Conservation (phyloP, 2,888 invertebrate species). For the Synanthedon formicaeformis region DNA sequence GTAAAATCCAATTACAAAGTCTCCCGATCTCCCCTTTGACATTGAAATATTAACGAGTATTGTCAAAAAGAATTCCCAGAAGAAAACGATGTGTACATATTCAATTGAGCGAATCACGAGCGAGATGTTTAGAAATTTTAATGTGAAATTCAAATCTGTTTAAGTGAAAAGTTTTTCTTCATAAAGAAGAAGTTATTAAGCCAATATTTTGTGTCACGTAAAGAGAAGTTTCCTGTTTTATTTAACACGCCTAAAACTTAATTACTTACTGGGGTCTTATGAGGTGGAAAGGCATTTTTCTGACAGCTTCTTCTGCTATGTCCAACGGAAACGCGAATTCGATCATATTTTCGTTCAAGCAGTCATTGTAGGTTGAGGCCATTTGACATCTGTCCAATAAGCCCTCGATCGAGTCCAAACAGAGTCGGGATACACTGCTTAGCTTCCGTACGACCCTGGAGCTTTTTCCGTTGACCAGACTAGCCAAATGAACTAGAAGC, state of each 20-base stretch:
- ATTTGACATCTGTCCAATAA: conserved; percentile 56
- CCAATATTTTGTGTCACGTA: too few relatives aligned
- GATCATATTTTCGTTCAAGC: conserved; percentile 57
- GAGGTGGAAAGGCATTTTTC: conserved; percentile 61
- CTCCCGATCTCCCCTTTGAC: not conserved
- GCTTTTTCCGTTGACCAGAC: conserved; percentile 55
- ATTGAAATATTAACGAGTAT: not conserved
- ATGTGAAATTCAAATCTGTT: too few relatives aligned
- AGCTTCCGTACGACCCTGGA: conserved; percentile 56
- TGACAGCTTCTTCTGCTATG: conserved; percentile 55
- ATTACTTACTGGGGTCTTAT: conserved; percentile 56
- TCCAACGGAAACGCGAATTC: conserved; percentile 59
- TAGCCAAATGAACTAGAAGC: conserved; percentile 47
- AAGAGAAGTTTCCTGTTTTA: too few relatives aligned
- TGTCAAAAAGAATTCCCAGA: not conserved
- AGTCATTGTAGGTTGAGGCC: conserved; percentile 59
- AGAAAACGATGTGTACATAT: not conserved
- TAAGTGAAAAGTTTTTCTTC: too few relatives aligned
- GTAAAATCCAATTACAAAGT: not conserved
- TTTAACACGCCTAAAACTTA: not conserved
- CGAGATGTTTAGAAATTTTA: too few relatives aligned
- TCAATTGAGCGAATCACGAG: not conserved
- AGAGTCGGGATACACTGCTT: conserved; percentile 48
- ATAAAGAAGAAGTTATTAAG: too few relatives aligned
- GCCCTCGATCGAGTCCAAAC: conserved; percentile 55